These are phyloP conservation scores for Drosophila pectinifera DNA, from an alignment of 1,140 invertebrate genomes.

Conservation along the genomic window DNA sequence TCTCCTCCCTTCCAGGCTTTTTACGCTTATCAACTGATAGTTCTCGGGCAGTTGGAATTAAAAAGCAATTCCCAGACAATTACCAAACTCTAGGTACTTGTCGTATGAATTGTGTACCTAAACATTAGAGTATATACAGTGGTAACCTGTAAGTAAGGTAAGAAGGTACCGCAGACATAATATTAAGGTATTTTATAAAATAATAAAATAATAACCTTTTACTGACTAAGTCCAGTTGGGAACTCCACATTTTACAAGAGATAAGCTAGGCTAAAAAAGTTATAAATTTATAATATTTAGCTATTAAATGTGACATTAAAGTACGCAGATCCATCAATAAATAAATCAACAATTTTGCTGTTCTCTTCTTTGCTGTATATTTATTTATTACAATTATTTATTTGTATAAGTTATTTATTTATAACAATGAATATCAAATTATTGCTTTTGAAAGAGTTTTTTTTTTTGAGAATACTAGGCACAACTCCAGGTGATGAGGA, in stretches of 20 bases:
- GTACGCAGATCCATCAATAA: not conserved
- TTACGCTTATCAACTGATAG: constrained; percentile 46
- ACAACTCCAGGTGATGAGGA: constrained; percentile 28
- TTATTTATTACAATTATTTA: constrained; percentile 53
- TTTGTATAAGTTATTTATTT: constrained; percentile 50
- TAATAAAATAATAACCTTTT: no score
- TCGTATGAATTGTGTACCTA: not conserved
- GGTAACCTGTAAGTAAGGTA: not conserved
- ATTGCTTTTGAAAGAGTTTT: constrained; percentile 67
- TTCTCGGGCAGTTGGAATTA: constrained; percentile 46
- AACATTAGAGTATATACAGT: not conserved
- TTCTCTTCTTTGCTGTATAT: constrained; percentile 75
- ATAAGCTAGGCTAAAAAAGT: no score
- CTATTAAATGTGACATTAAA: not conserved
- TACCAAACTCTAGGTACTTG: constrained; percentile 22
- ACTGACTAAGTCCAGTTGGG: no score
- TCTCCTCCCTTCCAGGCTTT: not conserved
- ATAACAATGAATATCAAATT: constrained; percentile 80
- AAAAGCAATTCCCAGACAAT: constrained; percentile 64
- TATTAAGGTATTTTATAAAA: not conserved
- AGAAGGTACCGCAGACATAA: not conserved
- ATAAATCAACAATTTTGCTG: constrained; percentile 2
- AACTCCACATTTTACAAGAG: no score
- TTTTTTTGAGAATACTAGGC: constrained; percentile 63
- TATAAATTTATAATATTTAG: no score